phyloP scores from a whole-genome alignment of 2,797 vertebrate genomes.

The Halcyon chelicuti region DNA sequence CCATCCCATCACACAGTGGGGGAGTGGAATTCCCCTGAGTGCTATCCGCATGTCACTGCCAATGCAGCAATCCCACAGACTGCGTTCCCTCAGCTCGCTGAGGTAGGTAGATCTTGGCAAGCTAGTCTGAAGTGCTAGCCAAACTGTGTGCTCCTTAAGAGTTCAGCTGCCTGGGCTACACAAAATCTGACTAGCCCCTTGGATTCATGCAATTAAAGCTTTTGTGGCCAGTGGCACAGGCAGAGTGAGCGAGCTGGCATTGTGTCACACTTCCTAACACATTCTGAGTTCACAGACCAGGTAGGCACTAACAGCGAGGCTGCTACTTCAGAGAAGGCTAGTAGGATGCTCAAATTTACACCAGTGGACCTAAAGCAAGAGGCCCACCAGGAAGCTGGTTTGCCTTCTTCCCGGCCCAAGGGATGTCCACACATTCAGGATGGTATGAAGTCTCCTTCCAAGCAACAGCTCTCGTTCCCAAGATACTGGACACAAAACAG shows the following conservation, averaged over 20 bases:
- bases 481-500: background rate
- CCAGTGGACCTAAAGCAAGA: background rate
- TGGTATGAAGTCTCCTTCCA: background rate
- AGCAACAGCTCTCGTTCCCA: background rate
- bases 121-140: background rate
- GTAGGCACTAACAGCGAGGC: background rate
- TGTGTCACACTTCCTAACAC: accelerated
- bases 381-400: background rate
- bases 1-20: background rate
- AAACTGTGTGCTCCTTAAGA: background rate
- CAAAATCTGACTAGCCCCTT: background rate
- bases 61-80: background rate
- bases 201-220: background rate
- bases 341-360: background rate
- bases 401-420: background rate
- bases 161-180: background rate
- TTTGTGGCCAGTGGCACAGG: background rate
- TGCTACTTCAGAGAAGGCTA: background rate
- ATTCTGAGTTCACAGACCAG: background rate
- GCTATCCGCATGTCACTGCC: background rate
- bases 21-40: background rate
- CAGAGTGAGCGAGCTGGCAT: background rate
- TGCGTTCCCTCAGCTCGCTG: background rate
- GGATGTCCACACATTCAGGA: background rate
- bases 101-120: background rate